Evolutionary conservation across 2,113 vertebrate genomes (phyloP).

Genomic region (Gobius niger): DNA sequence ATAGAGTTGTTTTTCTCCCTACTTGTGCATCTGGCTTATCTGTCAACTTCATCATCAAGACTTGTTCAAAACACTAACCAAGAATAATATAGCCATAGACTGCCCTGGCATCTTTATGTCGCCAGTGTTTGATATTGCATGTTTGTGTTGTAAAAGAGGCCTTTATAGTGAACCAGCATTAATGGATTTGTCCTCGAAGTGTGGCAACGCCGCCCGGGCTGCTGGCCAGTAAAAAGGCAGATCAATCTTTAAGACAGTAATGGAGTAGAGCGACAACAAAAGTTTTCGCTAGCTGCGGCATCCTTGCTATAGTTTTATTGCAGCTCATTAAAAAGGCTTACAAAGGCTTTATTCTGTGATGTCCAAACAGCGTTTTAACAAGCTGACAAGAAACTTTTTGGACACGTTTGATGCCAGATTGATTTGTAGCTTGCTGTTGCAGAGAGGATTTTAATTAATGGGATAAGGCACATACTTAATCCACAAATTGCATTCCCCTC

Average conservation of each 20-base stretch:
- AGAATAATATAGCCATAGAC: slow-evolving; percentile 10
- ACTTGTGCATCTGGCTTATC: slow-evolving; percentile 48
- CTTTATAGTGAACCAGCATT: slow-evolving; percentile 53
- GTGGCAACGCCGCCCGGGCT: slow-evolving; percentile 51
- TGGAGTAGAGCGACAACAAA: slow-evolving; percentile 41
- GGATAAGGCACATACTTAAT: slow-evolving; percentile 24
- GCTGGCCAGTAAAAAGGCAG: slow-evolving; percentile 56
- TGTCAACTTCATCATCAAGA: slow-evolving; percentile 46
- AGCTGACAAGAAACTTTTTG: slow-evolving; percentile 22
- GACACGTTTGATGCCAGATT: slow-evolving; percentile 29
- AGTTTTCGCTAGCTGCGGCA: slow-evolving; percentile 24
- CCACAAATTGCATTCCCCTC: neutral
- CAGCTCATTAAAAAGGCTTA: slow-evolving; percentile 45
- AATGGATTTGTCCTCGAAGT: slow-evolving; percentile 69
- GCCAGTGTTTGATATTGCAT: slow-evolving; percentile 37
- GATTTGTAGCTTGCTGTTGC: slow-evolving; percentile 36
- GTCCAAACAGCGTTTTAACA: slow-evolving; percentile 30
- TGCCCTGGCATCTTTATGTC: slow-evolving; percentile 20
- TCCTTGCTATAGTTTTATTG: slow-evolving; percentile 22
- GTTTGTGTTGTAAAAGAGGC: slow-evolving; percentile 18
- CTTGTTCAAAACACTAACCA: slow-evolving; percentile 28
- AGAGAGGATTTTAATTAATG: slow-evolving; percentile 28
- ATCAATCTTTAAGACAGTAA: slow-evolving; percentile 66
- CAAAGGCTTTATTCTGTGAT: slow-evolving; percentile 30
- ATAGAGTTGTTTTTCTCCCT: slow-evolving; percentile 20